These are phyloP conservation scores for Eciton burchellii DNA, from an alignment of 1,140 invertebrate genomes.

Conservation along the genomic window DNA sequence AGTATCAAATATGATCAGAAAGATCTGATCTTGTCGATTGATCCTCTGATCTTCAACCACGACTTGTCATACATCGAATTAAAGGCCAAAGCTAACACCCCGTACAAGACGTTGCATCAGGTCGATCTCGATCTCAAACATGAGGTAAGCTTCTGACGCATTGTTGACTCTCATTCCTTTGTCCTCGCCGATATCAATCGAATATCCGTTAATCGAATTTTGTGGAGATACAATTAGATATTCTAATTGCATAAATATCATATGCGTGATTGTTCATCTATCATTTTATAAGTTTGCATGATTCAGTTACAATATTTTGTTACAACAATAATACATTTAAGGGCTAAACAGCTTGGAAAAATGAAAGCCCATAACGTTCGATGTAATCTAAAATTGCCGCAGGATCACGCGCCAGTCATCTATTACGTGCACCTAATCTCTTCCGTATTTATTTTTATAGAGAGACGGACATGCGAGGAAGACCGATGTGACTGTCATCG, in stretches of 20 bases:
- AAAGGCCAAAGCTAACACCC: slow-evolving; percentile 75
- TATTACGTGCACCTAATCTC: slow-evolving; percentile 13
- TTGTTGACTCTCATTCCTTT: background rate
- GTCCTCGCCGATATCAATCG: background rate
- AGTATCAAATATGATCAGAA: slow-evolving; percentile 74
- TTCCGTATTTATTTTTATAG: slow-evolving; percentile 70
- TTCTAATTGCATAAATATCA: background rate
- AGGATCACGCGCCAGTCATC: background rate
- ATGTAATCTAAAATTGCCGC: background rate
- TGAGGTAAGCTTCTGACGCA: slow-evolving; percentile 82
- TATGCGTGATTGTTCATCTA: background rate
- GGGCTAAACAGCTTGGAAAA: slow-evolving; percentile 26
- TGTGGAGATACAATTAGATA: slow-evolving; percentile 1
- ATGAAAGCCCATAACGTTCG: slow-evolving; percentile 26
- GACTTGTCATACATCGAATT: slow-evolving; percentile 66
- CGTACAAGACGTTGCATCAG: slow-evolving; percentile 86
- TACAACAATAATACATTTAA: background rate
- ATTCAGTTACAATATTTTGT: slow-evolving; percentile 34
- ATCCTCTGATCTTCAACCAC: slow-evolving; percentile 35
- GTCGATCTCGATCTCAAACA: slow-evolving; percentile 86
- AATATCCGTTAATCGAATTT: background rate
- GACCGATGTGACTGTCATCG: slow-evolving; percentile 80
- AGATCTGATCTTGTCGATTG: slow-evolving; percentile 65
- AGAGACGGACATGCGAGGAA: slow-evolving; percentile 83
- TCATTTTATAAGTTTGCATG: background rate